phyloP scores from a whole-genome alignment of 2,888 invertebrate genomes.

The Drosophila neonasuta region DNA sequence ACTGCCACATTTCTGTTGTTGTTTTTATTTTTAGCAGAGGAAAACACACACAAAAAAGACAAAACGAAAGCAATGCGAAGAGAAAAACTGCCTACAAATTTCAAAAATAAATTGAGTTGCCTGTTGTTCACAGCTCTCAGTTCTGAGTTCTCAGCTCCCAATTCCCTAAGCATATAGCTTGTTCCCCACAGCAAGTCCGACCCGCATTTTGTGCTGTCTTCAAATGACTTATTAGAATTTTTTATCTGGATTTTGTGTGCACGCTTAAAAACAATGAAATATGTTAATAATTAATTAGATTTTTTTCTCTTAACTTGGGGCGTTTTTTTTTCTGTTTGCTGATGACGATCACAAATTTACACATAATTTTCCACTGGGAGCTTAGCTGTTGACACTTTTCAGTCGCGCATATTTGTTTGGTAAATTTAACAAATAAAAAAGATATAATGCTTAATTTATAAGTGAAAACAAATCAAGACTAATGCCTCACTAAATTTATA shows the following conservation, averaged over 20 bases:
- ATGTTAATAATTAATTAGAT: conserved; percentile 74
- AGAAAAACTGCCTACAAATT: conserved; percentile 51
- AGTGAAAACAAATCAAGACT: conserved; percentile 71
- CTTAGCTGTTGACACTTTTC: conserved; percentile 64
- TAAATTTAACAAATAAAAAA: conserved; percentile 30
- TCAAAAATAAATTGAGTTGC: conserved; percentile 65
- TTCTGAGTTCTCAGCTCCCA: neutral
- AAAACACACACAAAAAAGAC: conserved; percentile 23
- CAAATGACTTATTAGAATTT: conserved; percentile 69
- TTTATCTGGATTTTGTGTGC: conserved; percentile 52
- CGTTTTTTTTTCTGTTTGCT: conserved; percentile 23
- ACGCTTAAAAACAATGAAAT: conserved; percentile 65
- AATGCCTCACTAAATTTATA: conserved; percentile 59
- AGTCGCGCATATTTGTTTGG: neutral
- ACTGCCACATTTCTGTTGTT: conserved; percentile 62
- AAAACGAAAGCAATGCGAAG: neutral
- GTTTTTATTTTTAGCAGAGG: conserved; percentile 67
- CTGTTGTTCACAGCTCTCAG: conserved; percentile 7
- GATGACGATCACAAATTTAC: conserved; percentile 65
- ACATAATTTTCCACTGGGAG: conserved; percentile 42
- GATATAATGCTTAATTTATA: conserved; percentile 37
- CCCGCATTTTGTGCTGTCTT: conserved; percentile 57
- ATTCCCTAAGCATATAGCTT: conserved; percentile 7
- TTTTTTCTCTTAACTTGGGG: conserved; percentile 34
- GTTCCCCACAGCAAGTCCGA: conserved; percentile 1